Conservation (phyloP, 2,888 invertebrate species). For the Trissolcus brochymenae region DNA sequence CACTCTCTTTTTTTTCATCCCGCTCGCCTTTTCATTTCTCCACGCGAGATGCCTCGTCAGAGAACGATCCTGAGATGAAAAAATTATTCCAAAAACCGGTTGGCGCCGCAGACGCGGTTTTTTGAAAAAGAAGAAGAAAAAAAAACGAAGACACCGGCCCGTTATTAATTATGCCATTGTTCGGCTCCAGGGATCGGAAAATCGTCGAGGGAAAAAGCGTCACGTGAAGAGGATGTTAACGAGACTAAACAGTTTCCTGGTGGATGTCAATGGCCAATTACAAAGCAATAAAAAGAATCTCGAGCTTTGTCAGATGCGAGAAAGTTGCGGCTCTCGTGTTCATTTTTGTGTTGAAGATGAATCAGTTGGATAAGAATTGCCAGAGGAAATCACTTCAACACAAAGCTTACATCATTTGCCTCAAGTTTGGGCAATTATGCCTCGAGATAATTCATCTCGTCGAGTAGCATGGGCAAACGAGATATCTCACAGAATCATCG, state of each 20-base stretch:
- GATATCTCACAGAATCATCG: background rate
- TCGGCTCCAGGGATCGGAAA: conserved; percentile 9
- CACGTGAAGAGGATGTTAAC: conserved; percentile 23
- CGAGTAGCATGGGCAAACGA: too few species aligned
- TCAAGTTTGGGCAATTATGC: conserved; percentile 10
- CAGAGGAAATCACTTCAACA: too few species aligned
- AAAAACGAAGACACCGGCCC: background rate
- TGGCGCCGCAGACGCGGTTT: conserved; percentile 4
- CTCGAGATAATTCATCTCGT: too few species aligned
- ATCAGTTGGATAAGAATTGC: conserved; percentile 2
- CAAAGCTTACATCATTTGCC: too few species aligned
- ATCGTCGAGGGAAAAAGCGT: background rate
- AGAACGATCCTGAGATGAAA: background rate
- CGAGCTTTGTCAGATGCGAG: conserved; percentile 9
- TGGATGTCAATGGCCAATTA: conserved; percentile 14
- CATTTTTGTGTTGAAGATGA: background rate
- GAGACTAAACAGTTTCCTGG: conserved; percentile 17
- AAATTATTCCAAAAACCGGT: conserved; percentile 18
- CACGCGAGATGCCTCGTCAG: conserved; percentile 4
- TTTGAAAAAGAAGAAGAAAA: conserved; percentile 4
- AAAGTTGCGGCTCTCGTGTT: background rate
- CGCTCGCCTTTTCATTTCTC: conserved; percentile 13
- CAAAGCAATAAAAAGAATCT: conserved; percentile 13
- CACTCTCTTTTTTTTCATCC: conserved; percentile 6
- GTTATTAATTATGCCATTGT: conserved; percentile 23